phyloP scores from a whole-genome alignment of 2,888 invertebrate species.

The Cyclophora albipunctata region DNA sequence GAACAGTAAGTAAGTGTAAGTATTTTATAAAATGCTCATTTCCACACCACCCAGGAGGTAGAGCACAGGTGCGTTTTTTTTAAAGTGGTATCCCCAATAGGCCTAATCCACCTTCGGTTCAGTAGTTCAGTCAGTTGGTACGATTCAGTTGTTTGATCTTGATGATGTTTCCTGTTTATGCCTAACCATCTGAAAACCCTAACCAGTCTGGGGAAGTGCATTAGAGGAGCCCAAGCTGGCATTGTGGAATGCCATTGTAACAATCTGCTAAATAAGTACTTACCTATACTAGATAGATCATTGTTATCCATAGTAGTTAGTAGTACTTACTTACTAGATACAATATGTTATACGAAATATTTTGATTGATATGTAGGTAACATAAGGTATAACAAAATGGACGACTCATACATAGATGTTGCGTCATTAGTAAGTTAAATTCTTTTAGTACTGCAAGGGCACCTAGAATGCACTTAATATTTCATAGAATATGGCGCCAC shows the following conservation, averaged over 20 bases:
- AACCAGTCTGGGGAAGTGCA: neutral
- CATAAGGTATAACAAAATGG: neutral
- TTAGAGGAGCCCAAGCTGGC: neutral
- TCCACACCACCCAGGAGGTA: slow-evolving; percentile 35
- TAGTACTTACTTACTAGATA: too few species aligned
- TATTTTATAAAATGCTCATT: slow-evolving; percentile 18
- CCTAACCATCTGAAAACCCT: neutral
- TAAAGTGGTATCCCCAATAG: slow-evolving; percentile 36
- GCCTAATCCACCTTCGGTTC: slow-evolving; percentile 28
- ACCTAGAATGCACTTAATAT: slow-evolving; percentile 6
- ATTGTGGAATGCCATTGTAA: neutral
- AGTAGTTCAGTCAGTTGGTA: neutral
- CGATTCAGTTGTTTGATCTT: neutral
- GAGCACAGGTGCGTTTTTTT: slow-evolving; percentile 34
- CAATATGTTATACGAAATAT: too few species aligned
- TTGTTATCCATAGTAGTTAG: too few species aligned
- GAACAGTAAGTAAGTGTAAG: neutral
- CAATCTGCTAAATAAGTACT: too few species aligned
- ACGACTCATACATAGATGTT: neutral
- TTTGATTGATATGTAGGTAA: neutral
- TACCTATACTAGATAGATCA: too few species aligned
- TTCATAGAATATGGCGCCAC: slow-evolving; percentile 10
- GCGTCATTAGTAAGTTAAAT: too few species aligned
- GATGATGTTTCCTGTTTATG: neutral
- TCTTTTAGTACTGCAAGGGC: neutral